Evolutionary conservation across 1,140 invertebrate species (phyloP).

Genomic region (Trichonephila inaurata): DNA sequence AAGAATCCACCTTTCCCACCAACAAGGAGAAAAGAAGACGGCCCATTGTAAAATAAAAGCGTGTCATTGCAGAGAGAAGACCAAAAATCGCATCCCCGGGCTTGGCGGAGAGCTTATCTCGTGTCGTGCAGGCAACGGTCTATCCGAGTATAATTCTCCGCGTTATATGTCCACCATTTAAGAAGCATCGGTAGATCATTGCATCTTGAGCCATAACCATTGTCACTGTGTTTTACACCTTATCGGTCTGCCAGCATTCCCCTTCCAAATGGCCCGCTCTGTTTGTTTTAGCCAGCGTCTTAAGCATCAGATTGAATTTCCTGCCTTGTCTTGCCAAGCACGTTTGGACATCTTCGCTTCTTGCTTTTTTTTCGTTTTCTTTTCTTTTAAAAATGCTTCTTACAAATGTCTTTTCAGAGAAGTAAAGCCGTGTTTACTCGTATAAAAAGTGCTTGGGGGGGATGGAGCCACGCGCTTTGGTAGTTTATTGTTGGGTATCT

Average conservation of each 20-base stretch:
- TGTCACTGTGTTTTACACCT: conserved; percentile 47
- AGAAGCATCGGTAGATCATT: conserved; percentile 73
- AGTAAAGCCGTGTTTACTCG: neutral
- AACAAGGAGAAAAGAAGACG: too few relatives aligned
- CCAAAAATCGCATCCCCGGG: conserved; percentile 8
- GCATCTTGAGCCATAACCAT: conserved; percentile 56
- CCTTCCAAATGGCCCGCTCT: neutral
- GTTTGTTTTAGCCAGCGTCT: conserved; percentile 38
- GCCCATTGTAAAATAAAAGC: conserved; percentile 32
- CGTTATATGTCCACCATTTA: conserved; percentile 73
- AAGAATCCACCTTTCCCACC: too few relatives aligned
- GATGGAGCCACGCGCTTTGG: neutral
- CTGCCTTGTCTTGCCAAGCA: neutral
- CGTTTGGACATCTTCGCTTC: neutral
- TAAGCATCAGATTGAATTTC: conserved; percentile 51
- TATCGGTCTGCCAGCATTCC: conserved; percentile 27
- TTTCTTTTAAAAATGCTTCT: neutral
- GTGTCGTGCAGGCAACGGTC: conserved; percentile 45
- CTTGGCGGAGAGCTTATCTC: conserved; percentile 25
- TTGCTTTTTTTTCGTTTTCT: neutral
- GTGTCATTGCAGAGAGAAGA: conserved; percentile 30
- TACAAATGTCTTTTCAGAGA: neutral
- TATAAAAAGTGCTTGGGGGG: too few relatives aligned
- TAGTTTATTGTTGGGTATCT: neutral
- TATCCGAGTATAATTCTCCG: conserved; percentile 63